A percentile compares a stretch with the other conserved stretches of the same genome.
Evolutionary conservation across 1,140 invertebrate genomes (phyloP).

Genomic region (Drosophila sturtevanti): DNA sequence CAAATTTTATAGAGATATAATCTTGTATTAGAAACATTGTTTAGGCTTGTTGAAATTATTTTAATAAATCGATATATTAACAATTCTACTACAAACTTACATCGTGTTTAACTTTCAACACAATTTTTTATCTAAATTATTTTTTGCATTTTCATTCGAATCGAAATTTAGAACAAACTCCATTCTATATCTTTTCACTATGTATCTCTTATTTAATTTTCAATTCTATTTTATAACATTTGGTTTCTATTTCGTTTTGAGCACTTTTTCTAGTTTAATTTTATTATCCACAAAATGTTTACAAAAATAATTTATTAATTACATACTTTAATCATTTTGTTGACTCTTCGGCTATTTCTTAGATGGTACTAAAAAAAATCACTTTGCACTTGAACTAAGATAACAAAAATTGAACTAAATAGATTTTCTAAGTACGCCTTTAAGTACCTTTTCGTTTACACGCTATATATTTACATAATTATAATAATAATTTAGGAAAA

Average conservation of each 20-base stretch:
- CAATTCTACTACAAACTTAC: too few relatives aligned
- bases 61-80: too few relatives aligned
- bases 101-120: too few relatives aligned
- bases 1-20: too few relatives aligned
- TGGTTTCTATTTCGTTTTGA: conserved; percentile 31
- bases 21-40: too few relatives aligned
- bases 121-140: background rate
- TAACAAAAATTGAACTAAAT: conserved; percentile 48
- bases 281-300: conserved; percentile 53
- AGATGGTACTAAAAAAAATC: conserved; percentile 7
- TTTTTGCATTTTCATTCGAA: background rate
- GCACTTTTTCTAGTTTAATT: conserved; percentile 18
- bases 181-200: background rate
- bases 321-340: conserved; percentile 44
- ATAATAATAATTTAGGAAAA: conserved; percentile 35
- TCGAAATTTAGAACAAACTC: background rate
- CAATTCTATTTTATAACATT: conserved; percentile 33
- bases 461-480: conserved; percentile 12
- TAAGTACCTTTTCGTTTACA: conserved; percentile 29
- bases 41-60: conserved; percentile 1
- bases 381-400: conserved; percentile 39
- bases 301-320: conserved; percentile 79
- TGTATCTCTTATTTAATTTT: conserved; percentile 10
- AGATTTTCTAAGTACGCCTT: conserved; percentile 42
- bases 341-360: conserved; percentile 45